These are phyloP conservation scores for Nesospiza acunhae DNA, from an alignment of 2,113 vertebrate genomes.

Conservation along the genomic window DNA sequence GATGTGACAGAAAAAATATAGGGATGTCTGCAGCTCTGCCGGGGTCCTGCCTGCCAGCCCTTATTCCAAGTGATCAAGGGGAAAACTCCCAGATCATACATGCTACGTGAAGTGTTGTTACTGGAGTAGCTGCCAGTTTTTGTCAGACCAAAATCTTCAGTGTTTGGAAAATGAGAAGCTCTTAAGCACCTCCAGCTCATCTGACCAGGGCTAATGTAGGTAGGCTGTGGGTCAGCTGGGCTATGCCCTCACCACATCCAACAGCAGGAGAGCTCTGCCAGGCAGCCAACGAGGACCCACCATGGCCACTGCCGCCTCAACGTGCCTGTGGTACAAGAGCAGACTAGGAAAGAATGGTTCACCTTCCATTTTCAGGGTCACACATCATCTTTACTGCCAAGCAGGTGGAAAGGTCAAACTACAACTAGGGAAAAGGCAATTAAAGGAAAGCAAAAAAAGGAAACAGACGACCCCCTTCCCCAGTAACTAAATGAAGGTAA, in stretches of 20 bases:
- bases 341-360: not conserved
- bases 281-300: not conserved
- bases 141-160: not conserved
- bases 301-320: not conserved
- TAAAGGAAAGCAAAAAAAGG: not conserved
- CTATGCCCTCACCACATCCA: not conserved
- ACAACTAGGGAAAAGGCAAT: not conserved
- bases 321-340: not conserved
- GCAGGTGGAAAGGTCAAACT: not conserved
- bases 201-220: not conserved
- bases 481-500: not conserved
- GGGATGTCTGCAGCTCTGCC: not conserved
- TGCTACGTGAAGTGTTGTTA: rapidly evolving
- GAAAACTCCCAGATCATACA: not conserved
- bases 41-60: not conserved
- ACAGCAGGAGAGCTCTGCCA: not conserved
- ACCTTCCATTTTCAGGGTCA: not conserved
- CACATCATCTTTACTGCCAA: not conserved
- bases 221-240: not conserved
- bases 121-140: not conserved
- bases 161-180: not conserved
- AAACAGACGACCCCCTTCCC: not conserved
- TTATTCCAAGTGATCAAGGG: not conserved
- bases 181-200: not conserved
- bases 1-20: not conserved